Evolutionary conservation across 2,797 vertebrate genomes (phyloP).

Genomic region (Muraenolepis orangiensis): DNA sequence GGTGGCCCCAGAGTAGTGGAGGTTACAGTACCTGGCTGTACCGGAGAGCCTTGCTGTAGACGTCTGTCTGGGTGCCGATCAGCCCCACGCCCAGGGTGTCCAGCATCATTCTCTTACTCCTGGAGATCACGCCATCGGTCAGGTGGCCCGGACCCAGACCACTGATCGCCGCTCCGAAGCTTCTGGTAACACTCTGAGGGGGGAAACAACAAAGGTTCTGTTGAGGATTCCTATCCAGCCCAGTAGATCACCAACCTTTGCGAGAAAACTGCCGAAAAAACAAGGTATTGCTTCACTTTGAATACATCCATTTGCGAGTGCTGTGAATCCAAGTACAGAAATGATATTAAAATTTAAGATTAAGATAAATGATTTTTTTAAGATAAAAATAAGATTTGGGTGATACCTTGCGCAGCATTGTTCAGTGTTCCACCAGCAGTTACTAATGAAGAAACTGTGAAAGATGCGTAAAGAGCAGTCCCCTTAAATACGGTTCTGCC

Average conservation of each 20-base stretch:
- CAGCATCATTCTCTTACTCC: slow-evolving; percentile 94
- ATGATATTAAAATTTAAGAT: no score
- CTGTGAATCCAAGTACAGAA: no score
- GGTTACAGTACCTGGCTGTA: slow-evolving; percentile 82
- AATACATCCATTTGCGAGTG: no score
- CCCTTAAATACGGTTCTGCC: slow-evolving; percentile 39
- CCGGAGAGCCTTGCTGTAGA: slow-evolving; percentile 80
- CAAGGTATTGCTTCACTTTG: neutral
- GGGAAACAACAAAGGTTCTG: neutral
- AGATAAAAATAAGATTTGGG: no score
- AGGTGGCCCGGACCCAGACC: slow-evolving; percentile 75
- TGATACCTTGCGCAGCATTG: slow-evolving; percentile 71
- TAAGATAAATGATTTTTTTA: no score
- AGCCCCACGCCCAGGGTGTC: slow-evolving; percentile 89
- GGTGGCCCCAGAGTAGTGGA: neutral
- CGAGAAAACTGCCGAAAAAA: neutral
- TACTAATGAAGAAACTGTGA: slow-evolving; percentile 9
- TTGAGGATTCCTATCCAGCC: neutral
- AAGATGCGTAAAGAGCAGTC: fast-evolving
- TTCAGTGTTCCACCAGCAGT: neutral
- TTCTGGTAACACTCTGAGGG: slow-evolving; percentile 83
- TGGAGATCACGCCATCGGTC: slow-evolving; percentile 80
- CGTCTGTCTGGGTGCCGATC: slow-evolving; percentile 80
- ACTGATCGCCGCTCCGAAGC: slow-evolving; percentile 83
- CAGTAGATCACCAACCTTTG: neutral